phyloP scores from a whole-genome alignment of 2,113 vertebrate species.

The Gopherus flavomarginatus region DNA sequence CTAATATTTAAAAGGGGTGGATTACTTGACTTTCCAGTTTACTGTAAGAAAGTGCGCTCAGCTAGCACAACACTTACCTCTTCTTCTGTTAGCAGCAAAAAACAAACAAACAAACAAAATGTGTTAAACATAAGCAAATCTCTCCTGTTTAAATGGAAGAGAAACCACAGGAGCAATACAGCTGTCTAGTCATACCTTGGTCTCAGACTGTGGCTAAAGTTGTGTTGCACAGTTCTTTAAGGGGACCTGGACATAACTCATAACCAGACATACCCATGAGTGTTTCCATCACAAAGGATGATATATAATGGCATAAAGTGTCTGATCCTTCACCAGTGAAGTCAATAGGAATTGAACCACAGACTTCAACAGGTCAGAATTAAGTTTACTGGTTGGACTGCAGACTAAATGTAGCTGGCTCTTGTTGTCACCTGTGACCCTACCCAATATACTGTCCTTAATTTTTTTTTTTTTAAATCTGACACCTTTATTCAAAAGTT shows the following conservation, averaged over 20 bases:
- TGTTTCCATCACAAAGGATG: background rate
- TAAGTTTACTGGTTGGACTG: background rate
- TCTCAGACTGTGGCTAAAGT: background rate
- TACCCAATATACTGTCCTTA: background rate
- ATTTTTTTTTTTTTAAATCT: background rate
- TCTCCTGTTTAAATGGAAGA: constrained; percentile 16
- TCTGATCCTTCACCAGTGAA: background rate
- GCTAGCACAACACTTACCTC: constrained; percentile 18
- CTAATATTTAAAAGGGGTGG: background rate
- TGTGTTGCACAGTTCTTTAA: background rate
- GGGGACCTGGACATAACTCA: background rate
- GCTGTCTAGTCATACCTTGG: background rate
- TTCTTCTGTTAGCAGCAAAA: constrained; percentile 47
- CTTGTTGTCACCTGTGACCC: background rate
- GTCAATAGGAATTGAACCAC: background rate
- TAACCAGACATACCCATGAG: background rate
- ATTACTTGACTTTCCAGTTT: background rate
- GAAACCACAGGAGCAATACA: background rate
- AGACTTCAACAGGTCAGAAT: background rate
- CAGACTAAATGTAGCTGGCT: background rate
- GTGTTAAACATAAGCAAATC: constrained; percentile 39
- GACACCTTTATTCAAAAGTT: background rate
- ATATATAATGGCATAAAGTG: background rate
- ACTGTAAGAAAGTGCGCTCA: background rate
- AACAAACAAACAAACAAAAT: constrained; percentile 36